Evolutionary conservation across 2,113 vertebrate genomes (phyloP).

Genomic region (Protobothrops mucrosquamatus): DNA sequence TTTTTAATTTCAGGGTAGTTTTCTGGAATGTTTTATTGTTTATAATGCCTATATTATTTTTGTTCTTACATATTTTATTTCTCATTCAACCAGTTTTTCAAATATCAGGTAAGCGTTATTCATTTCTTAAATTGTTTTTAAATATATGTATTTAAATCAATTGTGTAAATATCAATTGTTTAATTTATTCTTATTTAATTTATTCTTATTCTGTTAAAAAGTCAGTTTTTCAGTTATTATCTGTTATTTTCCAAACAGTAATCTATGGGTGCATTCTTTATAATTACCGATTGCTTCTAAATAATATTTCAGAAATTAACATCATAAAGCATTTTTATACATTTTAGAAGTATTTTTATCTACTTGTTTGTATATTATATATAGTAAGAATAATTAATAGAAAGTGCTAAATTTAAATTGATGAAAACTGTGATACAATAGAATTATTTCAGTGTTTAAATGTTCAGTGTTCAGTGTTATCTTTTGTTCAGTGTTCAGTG

Average conservation of each 20-base stretch:
- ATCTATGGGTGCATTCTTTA: neutral
- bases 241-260: neutral
- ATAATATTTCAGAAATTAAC: neutral
- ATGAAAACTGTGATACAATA: neutral
- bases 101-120: neutral
- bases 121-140: neutral
- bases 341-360: neutral
- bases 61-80: neutral
- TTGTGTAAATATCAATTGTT: too few species aligned
- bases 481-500: neutral
- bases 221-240: neutral
- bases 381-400: neutral
- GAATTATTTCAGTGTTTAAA: neutral
- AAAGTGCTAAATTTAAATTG: neutral
- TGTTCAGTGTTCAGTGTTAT: too few species aligned
- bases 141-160: too few species aligned
- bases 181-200: neutral
- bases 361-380: neutral
- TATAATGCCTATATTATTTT: neutral
- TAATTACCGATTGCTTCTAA: neutral
- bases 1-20: neutral
- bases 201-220: neutral
- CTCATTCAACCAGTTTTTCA: constrained; percentile 2
- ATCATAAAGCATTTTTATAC: neutral
- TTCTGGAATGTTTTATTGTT: neutral